Conservation (phyloP, 2,797 vertebrate species). For the Melanotaenia boesemani region DNA sequence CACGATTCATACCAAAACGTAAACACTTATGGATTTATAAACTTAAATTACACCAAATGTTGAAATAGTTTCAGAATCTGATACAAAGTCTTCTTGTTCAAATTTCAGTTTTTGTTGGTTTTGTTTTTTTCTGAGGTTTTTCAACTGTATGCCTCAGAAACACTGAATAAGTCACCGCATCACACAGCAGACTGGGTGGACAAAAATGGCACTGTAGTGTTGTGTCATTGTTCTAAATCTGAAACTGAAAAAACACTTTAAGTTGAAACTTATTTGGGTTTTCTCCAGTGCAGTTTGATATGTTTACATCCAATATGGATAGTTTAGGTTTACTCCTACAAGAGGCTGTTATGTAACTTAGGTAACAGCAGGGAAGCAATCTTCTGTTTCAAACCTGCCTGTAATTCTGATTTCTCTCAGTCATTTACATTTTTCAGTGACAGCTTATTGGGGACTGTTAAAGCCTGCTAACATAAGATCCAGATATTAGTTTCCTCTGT, state of each 20-base stretch:
- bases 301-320: not conserved
- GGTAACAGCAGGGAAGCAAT: not conserved
- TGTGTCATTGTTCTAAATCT: conserved; percentile 11
- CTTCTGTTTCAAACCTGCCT: conserved; percentile 4
- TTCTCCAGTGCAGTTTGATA: conserved; percentile 3
- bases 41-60: not conserved
- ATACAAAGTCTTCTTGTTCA: not conserved
- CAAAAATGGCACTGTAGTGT: conserved; percentile 23
- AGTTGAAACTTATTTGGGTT: conserved; percentile 14
- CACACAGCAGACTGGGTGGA: conserved; percentile 29
- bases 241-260: conserved; percentile 13
- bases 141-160: conserved; percentile 26
- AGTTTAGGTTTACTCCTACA: conserved; percentile 18
- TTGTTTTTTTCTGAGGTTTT: not conserved
- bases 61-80: conserved; percentile 8
- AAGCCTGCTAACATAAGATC: not conserved
- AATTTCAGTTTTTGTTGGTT: conserved; percentile 9
- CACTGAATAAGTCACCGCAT: conserved; percentile 54
- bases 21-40: not conserved
- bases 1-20: not conserved
- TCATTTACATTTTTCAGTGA: conserved; percentile 10
- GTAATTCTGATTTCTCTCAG: conserved; percentile 18
- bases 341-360: conserved; percentile 10
- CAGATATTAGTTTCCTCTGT: too few relatives aligned
- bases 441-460: not conserved